Base-by-base conservation (phyloP, 2,888 invertebrate species). In the Tryphoninae sp. region DNA sequence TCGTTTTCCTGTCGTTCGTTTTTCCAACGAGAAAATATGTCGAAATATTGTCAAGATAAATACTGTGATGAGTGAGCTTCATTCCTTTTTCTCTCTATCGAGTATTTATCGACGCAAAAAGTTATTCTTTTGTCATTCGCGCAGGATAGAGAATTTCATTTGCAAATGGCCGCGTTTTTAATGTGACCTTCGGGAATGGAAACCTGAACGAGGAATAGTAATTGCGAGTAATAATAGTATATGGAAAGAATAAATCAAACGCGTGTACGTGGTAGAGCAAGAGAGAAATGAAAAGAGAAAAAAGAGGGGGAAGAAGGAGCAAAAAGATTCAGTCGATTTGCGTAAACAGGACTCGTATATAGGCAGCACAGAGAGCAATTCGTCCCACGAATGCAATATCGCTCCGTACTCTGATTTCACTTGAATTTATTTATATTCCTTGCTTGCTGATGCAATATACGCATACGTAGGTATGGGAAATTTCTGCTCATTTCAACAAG, bases 371-470 rank as follows among this genome's bases (percentile, higher is more conserved):
- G 74, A 80, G 59, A 23, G 65, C 75, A 75, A 75, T 80, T 83
- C 81, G 79, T 83, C 75, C 72, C 76, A 79, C 79, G 73, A 73
- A 67, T 74, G 65, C 72, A 68, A 81, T 83, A 80, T 81, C 80
- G 75, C 76, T 59, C 55, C 74, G 78, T 75, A 69, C 78, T 58
- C 33, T 79, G 78, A 81, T 83, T 78, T 81, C 67, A 59, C 53
- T 62, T 74, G 72, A 75, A 81, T 83, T 83, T 83, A 83, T 83
- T 83, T 83, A 83, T 83, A 79, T 68, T 75, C 78, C 78, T 68
- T 49, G 2, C 1, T 7, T 33, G 33, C 33, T 6, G 33, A 33
- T 33, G 33, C 33, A 3, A 33, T 33, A 7, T 33, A 3, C 33
- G 33, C 33, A 2, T 33, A 33, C 7, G 33, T 33, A 33, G 33